Base-by-base conservation (phyloP, 2,113 vertebrate species). In the Mastomys natalensis region DNA sequence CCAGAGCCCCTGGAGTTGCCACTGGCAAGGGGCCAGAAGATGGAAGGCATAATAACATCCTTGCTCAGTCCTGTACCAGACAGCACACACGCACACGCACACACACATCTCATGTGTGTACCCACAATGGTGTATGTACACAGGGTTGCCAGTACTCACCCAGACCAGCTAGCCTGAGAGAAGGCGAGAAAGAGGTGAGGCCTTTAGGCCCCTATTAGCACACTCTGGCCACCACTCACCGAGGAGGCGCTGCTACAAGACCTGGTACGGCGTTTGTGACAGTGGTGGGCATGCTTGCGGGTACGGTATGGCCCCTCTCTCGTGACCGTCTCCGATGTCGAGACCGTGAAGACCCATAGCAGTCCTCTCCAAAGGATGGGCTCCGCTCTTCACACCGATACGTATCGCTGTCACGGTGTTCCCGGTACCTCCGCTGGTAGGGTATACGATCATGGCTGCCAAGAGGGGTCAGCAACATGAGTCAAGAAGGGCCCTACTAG, bases 241-340 rank as follows among this genome's bases (percentile, higher is more conserved):
- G 98, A 99, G 98, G 99, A 99, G 96, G 98, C 97, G 85, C 98
- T 98, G 98, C 99, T 99, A 98, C 98, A 99, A 98, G 99, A 99
- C 98, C 98, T 98, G 98, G 98, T 99, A 97, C 98, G 98, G 96
- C 98, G 99, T 87, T 98, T 98, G 82, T 98, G 97, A 97, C 98
- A 99, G 95, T 91, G 97, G 1, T 98, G 98, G 90, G 97, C 98
- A 2, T 98, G 98, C 40, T 97, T 98, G 76, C 51, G 93, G 7
- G 97, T 94, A 29, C 97, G 97, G 64, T 98, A 98, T 1, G 98
- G 98, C 53, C 95, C 58, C 98, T 86, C 85, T 98, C 98, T 7
- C 98, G 93, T 19, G 98, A 98, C 53, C 98, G 95, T 87, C 98
- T 97, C n/a, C 98, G 98, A 91, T 97, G 88, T 0, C 98, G 98